A percentile compares a stretch with the other conserved stretches of the same genome.
Conservation (phyloP, 2,113 vertebrate genomes). For the Eurystomus gularis region DNA sequence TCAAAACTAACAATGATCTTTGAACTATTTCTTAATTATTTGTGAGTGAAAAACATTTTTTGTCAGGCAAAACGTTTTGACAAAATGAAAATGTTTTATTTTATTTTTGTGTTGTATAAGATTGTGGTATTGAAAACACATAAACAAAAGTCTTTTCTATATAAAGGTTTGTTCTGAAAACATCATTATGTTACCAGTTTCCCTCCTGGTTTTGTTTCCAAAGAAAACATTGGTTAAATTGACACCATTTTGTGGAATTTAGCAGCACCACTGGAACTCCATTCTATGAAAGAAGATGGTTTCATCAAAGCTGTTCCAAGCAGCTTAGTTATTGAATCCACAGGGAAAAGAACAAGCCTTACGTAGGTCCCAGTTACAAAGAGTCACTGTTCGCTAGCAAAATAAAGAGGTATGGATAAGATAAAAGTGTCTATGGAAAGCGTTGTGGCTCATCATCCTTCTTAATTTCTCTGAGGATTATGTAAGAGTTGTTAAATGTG, state of each 20-base stretch:
- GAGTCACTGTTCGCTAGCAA: background rate
- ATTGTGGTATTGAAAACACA: background rate
- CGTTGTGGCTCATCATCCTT: background rate
- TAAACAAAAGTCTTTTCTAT: background rate
- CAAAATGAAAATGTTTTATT: background rate
- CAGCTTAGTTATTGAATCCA: slow-evolving; percentile 28
- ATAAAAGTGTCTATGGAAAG: slow-evolving; percentile 9
- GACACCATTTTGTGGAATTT: slow-evolving; percentile 20
- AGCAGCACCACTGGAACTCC: background rate
- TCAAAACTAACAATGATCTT: background rate
- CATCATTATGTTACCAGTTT: background rate
- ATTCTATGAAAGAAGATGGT: background rate
- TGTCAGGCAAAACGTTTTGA: background rate
- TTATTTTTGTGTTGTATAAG: background rate
- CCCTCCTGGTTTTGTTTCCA: background rate
- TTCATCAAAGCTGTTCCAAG: slow-evolving; percentile 10
- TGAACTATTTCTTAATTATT: background rate
- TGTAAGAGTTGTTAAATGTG: background rate
- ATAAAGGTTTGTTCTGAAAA: background rate
- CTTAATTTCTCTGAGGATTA: slow-evolving; percentile 27
- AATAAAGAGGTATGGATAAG: slow-evolving; percentile 20
- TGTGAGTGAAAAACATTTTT: background rate
- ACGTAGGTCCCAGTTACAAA: background rate
- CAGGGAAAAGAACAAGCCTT: background rate
- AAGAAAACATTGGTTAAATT: background rate